phyloP scores from a whole-genome alignment of 2,797 vertebrate species.

The Phyllotis vaccarum region DNA sequence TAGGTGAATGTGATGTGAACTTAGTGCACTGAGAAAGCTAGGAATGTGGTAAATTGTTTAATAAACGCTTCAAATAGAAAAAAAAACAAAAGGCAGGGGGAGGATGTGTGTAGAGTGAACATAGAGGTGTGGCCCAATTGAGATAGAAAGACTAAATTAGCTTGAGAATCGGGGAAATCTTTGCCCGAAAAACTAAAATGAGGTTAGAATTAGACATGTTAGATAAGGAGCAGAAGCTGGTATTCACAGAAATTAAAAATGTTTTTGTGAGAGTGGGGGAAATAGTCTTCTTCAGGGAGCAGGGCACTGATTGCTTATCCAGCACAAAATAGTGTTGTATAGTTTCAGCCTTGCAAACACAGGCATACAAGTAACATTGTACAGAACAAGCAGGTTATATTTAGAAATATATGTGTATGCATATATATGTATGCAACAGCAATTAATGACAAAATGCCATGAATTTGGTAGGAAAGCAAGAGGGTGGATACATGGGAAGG shows the following conservation, averaged over 20 bases:
- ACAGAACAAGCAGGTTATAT: background rate
- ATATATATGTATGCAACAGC: background rate
- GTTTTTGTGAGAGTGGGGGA: background rate
- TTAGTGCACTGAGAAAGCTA: background rate
- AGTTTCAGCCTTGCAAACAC: background rate
- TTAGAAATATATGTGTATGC: background rate
- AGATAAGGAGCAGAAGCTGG: background rate
- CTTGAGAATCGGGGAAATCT: background rate
- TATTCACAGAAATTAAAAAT: background rate
- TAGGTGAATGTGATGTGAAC: background rate
- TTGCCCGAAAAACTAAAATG: background rate
- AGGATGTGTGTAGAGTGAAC: background rate
- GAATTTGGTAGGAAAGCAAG: background rate
- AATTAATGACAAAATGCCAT: background rate
- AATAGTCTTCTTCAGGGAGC: background rate
- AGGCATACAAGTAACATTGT: background rate
- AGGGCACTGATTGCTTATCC: background rate
- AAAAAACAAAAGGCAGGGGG: background rate
- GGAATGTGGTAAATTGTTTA: background rate
- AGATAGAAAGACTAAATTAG: background rate
- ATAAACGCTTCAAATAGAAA: background rate
- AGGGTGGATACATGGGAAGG: background rate
- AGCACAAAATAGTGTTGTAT: background rate
- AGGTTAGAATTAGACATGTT: background rate
- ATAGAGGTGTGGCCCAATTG: background rate